Conservation (phyloP, 2,888 invertebrate genomes). For the Limnephilus rhombicus region DNA sequence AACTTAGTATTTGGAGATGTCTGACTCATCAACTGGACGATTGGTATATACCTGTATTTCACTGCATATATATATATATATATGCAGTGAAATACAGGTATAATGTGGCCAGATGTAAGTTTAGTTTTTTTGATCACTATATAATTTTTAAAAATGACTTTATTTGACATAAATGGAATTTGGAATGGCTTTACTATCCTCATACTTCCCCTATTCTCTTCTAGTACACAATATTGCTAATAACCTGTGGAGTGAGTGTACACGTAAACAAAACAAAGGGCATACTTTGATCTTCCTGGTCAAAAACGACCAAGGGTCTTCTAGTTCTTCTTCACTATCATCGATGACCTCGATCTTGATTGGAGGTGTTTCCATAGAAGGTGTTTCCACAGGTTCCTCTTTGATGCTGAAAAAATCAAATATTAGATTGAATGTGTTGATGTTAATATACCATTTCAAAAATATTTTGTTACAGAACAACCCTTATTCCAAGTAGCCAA, state of each 20-base stretch:
- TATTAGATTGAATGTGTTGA: neutral
- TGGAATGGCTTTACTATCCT: neutral
- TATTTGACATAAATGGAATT: no score
- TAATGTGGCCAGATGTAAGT: no score
- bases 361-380: neutral
- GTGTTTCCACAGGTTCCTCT: slow-evolving; percentile 12
- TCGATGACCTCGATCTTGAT: neutral
- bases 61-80: no score
- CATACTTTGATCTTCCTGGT: slow-evolving; percentile 8
- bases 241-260: neutral
- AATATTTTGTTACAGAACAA: no score
- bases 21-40: no score
- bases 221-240: neutral
- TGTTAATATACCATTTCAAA: no score
- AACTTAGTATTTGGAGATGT: no score
- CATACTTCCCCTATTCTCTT: neutral
- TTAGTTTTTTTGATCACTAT: no score
- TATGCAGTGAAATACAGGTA: no score
- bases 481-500: no score
- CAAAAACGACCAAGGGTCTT: neutral
- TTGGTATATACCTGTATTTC: no score
- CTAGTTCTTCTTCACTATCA: neutral
- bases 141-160: no score
- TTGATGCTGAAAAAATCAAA: neutral
- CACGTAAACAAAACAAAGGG: neutral